A percentile compares a stretch with the other conserved stretches of the same genome.
Conservation (phyloP, 1,140 invertebrate species). For the Trichogramma pretiosum region DNA sequence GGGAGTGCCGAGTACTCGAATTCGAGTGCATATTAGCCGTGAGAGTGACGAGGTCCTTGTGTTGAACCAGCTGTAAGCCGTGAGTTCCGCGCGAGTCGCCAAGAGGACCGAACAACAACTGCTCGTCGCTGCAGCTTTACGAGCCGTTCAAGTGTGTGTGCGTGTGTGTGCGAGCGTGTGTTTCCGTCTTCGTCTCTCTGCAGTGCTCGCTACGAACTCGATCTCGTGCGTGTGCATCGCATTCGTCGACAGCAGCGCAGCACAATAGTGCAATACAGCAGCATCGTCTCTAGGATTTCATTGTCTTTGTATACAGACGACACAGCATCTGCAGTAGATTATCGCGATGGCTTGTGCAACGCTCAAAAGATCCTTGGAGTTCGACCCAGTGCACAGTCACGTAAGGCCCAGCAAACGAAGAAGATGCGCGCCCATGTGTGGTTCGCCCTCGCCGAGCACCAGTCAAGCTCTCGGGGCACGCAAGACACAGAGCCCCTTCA, state of each 20-base stretch:
- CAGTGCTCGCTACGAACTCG: neutral
- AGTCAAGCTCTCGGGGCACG: slow-evolving; percentile 34
- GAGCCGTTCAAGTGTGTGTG: too few species aligned
- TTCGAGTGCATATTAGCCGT: too few species aligned
- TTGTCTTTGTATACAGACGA: too few species aligned
- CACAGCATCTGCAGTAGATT: slow-evolving; percentile 12
- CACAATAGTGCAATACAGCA: too few species aligned
- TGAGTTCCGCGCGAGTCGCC: slow-evolving; percentile 43
- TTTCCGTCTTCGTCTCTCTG: too few species aligned
- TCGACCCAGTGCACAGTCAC: slow-evolving; percentile 76
- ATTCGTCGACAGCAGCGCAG: neutral
- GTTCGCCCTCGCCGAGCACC: slow-evolving; percentile 54
- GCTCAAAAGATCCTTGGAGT: slow-evolving; percentile 84
- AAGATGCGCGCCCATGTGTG: slow-evolving; percentile 76
- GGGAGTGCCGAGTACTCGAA: too few species aligned
- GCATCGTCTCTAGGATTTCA: too few species aligned
- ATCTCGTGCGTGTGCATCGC: neutral
- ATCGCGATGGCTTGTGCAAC: slow-evolving; percentile 88
- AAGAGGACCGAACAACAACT: too few species aligned
- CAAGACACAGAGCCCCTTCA: slow-evolving; percentile 54
- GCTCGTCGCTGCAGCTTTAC: too few species aligned
- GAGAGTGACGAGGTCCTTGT: too few species aligned
- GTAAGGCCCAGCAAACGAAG: slow-evolving; percentile 75
- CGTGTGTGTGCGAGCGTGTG: too few species aligned
- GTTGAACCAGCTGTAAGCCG: too few species aligned